Evolutionary conservation across 2,797 vertebrate species (phyloP).

Genomic region (Microtus obscurus): DNA sequence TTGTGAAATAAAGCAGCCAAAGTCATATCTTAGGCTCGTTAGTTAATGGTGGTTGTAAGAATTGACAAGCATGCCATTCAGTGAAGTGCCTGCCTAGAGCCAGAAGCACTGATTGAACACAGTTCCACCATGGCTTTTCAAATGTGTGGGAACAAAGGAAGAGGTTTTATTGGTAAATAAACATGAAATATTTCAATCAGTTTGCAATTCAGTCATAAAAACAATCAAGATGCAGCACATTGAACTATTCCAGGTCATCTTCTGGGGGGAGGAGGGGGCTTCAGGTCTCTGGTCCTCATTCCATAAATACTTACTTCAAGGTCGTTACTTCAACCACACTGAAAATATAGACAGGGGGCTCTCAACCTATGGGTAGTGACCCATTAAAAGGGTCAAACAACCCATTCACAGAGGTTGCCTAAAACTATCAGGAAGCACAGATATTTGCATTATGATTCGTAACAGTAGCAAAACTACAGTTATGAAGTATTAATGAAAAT

Average conservation of each 20-base stretch:
- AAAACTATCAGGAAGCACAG: background rate
- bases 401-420: background rate
- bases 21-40: background rate
- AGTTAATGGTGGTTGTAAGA: slow-evolving; percentile 15
- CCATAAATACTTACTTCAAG: background rate
- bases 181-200: background rate
- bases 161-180: background rate
- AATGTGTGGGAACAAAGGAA: background rate
- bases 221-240: background rate
- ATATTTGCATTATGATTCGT: background rate
- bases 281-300: background rate
- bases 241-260: background rate
- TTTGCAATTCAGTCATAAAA: background rate
- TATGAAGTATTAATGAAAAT: background rate
- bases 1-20: background rate
- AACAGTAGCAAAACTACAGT: background rate
- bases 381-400: background rate
- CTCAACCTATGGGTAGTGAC: background rate
- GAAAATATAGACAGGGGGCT: background rate
- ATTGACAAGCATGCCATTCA: background rate
- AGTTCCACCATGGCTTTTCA: background rate
- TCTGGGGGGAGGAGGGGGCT: background rate
- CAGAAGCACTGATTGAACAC: background rate
- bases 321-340: background rate
- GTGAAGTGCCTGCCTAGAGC: background rate